A percentile compares a stretch with the other conserved stretches of the same genome.
Evolutionary conservation across 2,888 invertebrate genomes (phyloP).

Genomic region (Orchestes rusci): DNA sequence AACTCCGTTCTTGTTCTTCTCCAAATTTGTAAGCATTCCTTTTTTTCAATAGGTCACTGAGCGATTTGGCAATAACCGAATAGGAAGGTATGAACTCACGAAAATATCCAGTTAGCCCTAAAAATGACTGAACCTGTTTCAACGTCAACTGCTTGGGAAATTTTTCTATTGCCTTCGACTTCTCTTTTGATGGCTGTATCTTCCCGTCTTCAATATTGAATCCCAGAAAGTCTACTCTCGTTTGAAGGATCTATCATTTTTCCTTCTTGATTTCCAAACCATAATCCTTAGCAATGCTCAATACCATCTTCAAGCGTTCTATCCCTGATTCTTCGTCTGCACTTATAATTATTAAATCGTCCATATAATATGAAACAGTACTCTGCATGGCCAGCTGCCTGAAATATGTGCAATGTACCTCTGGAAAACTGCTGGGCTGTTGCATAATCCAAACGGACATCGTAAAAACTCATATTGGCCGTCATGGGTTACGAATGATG

Average conservation of each 20-base stretch:
- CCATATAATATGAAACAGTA: conserved; percentile 29
- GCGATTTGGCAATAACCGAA: background rate
- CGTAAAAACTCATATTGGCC: conserved; percentile 40
- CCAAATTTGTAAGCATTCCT: background rate
- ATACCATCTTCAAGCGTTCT: background rate
- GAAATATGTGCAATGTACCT: too few relatives aligned
- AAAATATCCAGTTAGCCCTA: conserved; percentile 2
- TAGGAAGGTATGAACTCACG: background rate
- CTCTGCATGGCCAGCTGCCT: too few relatives aligned
- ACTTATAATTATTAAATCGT: conserved; percentile 30
- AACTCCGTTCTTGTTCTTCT: conserved; percentile 2
- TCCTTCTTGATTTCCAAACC: background rate
- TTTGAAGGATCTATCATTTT: background rate
- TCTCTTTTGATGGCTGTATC: conserved; percentile 1
- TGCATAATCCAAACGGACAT: too few relatives aligned
- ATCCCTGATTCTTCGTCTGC: background rate
- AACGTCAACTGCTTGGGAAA: background rate
- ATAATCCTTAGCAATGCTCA: background rate
- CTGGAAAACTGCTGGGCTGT: too few relatives aligned
- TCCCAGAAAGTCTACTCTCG: background rate
- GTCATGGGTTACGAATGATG: conserved; percentile 37
- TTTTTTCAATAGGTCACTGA: background rate
- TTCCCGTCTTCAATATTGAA: background rate
- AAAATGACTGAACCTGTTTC: background rate
- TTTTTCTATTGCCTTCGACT: too few relatives aligned